These are phyloP conservation scores for Ceraclea dissimilis DNA, from an alignment of 2,888 invertebrate genomes.

Conservation along the genomic window DNA sequence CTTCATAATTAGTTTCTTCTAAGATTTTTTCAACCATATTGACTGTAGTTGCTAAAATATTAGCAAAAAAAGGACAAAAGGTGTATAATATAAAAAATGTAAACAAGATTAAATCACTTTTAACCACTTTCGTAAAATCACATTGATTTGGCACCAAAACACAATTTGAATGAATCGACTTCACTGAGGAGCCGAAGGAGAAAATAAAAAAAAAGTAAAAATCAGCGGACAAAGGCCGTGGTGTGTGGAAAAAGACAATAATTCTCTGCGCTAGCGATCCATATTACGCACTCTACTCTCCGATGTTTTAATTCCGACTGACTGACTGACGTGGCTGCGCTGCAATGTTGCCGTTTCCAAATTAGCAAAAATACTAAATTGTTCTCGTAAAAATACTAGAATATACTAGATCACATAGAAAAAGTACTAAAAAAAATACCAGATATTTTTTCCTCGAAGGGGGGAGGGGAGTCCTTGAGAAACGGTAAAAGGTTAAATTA, in stretches of 20 bases:
- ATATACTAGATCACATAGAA: too few species aligned
- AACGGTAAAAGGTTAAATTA: too few species aligned
- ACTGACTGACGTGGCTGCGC: conserved; percentile 7
- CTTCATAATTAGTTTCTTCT: conserved; percentile 50
- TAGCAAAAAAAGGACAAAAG: conserved; percentile 12
- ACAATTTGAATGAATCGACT: conserved; percentile 3
- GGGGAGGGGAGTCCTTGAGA: too few species aligned
- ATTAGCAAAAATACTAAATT: too few species aligned
- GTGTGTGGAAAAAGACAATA: conserved; percentile 20
- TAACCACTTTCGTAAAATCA: conserved; percentile 12
- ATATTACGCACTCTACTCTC: conserved; percentile 17
- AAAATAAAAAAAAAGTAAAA: conserved; percentile 20
- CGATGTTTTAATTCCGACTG: conserved; percentile 24
- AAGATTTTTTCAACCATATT: conserved; percentile 48
- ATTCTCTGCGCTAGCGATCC: conserved; percentile 22
- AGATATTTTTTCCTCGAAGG: too few species aligned
- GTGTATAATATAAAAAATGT: conserved; percentile 9
- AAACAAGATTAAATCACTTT: conserved; percentile 15
- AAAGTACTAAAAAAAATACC: too few species aligned
- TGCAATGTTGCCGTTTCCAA: conserved; percentile 16
- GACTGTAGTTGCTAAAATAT: conserved; percentile 8
- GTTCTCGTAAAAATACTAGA: too few species aligned
- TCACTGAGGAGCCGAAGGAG: conserved; percentile 12
- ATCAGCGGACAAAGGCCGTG: conserved; percentile 23
- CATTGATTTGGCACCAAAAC: conserved; percentile 17